Evolutionary conservation across 2,888 invertebrate genomes (phyloP), one percentile per base, ranked within the genome.

Genomic region (Hesperia comma): DNA sequence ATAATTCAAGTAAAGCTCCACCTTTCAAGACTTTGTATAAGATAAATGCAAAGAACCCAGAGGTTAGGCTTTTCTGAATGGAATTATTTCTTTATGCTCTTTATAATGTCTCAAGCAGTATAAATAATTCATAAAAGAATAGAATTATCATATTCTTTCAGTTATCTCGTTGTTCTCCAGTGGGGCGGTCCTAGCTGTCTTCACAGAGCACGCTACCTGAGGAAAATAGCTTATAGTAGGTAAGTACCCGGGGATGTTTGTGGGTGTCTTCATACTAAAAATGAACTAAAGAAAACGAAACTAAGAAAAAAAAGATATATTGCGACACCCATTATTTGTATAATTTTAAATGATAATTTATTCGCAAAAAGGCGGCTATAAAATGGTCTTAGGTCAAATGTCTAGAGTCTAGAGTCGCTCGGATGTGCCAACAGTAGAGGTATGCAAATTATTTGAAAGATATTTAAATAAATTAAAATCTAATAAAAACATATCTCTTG

Each of bases 41-140:
- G n/a, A 41, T 62, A 54, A 61, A 62, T 41, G 41, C 61, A 21
- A 32, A 62, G 54, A 62, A 32, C 40, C 17, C 57, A 15, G 49
- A 63, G 46, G 63, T 63, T 63, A 60, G 60, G 68, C 61, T 54
- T 51, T 17, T 51, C 12, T 58, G 64, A 61, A 66, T 64, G 55
- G 69, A 69, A 70, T 66, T 66, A 70, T 64, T 68, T 63, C 63
- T 66, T 71, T 68, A 70, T 68, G 64, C 62, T 61, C 58, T 68
- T 69, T 70, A 70, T 70, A 72, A 70, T 69, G 68, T 68, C 70
- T 70, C 66, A 63, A 62, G 62, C 51, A 69, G 63, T 70, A 74
- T 74, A 72, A 74, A 75, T 74, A 74, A 75, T 74, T 74, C 73
- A 74, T 74, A 72, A 69, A 70, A 67, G 71, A 71, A 72, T 72